phyloP scores from a whole-genome alignment of 2,113 vertebrate species.

The human (Homo sapiens) region DNA sequence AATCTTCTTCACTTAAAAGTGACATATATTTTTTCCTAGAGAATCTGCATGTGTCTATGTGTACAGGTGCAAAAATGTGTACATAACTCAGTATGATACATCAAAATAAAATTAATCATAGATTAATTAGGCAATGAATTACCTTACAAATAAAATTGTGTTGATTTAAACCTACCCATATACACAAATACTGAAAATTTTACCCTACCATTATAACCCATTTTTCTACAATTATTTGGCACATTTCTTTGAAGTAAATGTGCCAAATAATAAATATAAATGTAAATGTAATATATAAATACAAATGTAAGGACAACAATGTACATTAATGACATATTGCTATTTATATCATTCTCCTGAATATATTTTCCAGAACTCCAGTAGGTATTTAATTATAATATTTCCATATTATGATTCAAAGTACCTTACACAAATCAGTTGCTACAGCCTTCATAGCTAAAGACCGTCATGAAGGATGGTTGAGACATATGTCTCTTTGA shows the following conservation, averaged over 20 bases:
- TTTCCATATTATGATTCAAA: constrained; percentile 77
- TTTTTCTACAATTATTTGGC: constrained; percentile 45
- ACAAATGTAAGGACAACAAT: not conserved
- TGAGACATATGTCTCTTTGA: constrained; percentile 78
- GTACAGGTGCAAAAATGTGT: not conserved
- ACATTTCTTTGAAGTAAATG: constrained; percentile 22
- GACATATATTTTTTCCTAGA: not conserved
- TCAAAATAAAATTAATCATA: constrained; percentile 36
- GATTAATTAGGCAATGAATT: not conserved
- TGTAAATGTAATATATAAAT: not conserved
- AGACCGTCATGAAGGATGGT: constrained; percentile 72
- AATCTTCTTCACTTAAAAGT: not conserved
- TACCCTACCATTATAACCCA: not conserved
- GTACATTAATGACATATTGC: not conserved
- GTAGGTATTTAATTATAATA: constrained; percentile 72
- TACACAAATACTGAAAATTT: not conserved
- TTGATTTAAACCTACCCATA: not conserved
- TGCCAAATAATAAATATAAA: no score
- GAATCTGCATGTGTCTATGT: not conserved
- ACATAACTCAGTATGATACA: not conserved
- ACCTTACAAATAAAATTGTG: not conserved
- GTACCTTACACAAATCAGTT: constrained; percentile 74
- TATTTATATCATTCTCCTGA: constrained; percentile 63
- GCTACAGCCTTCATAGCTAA: constrained; percentile 69
- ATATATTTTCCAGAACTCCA: constrained; percentile 70